Evolutionary conservation across 1,140 invertebrate genomes (phyloP).

Genomic region (Sinella curviseta): DNA sequence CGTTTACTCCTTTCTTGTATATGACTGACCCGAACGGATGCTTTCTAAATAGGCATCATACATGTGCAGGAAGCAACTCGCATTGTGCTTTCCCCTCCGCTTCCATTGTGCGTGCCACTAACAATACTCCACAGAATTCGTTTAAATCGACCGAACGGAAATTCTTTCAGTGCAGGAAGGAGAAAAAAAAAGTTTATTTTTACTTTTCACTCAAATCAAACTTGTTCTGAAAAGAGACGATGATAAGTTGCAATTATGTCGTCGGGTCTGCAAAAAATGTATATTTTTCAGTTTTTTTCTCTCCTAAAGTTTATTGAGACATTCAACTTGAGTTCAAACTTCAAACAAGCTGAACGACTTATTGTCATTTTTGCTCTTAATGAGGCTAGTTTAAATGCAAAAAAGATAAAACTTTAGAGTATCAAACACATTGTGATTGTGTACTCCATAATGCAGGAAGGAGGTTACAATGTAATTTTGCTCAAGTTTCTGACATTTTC

Average conservation of each 20-base stretch:
- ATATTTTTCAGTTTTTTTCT: too few relatives aligned
- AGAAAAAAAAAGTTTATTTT: not conserved
- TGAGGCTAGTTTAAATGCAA: too few relatives aligned
- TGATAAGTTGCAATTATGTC: not conserved
- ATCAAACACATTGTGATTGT: too few relatives aligned
- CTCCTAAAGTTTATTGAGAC: too few relatives aligned
- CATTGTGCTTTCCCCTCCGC: not conserved
- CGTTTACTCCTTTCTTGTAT: not conserved
- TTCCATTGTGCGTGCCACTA: not conserved
- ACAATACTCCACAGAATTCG: not conserved
- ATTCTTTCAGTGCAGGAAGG: not conserved
- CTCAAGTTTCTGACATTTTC: too few relatives aligned
- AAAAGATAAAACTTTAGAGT: too few relatives aligned
- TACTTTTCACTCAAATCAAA: not conserved
- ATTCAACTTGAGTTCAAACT: too few relatives aligned
- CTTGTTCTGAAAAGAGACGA: not conserved
- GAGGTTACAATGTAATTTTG: too few relatives aligned
- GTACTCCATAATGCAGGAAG: too few relatives aligned
- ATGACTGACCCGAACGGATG: not conserved
- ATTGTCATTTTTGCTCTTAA: too few relatives aligned
- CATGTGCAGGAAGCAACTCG: not conserved
- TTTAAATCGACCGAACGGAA: conserved; percentile 4
- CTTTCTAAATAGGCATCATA: not conserved
- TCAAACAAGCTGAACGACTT: too few relatives aligned
- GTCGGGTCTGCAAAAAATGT: too few relatives aligned